Evolutionary conservation across 2,888 invertebrate species (phyloP).

Genomic region (Odontocolon sp.): DNA sequence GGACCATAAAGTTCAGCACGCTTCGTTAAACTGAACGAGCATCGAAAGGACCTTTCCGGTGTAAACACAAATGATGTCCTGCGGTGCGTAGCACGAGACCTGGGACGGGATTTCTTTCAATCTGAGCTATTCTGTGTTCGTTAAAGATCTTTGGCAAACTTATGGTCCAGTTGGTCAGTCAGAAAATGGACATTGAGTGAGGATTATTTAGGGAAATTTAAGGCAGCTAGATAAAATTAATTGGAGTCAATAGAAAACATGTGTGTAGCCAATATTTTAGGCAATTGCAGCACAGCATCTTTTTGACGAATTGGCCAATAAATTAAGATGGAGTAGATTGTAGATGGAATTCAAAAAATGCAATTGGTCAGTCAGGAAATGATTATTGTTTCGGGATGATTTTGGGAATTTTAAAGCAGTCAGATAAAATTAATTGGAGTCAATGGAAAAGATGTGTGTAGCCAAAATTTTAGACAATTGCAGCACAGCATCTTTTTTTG

Average conservation of each 20-base stretch:
- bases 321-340: no score
- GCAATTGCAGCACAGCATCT: no score
- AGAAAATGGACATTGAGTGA: no score
- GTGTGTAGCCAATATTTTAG: neutral
- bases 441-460: neutral
- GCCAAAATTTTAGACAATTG: no score
- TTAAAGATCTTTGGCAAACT: constrained; percentile 34
- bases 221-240: neutral
- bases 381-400: no score
- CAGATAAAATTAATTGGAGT: neutral
- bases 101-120: constrained; percentile 28
- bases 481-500: no score
- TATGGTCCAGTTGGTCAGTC: constrained; percentile 55
- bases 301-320: no score
- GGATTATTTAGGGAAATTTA: no score
- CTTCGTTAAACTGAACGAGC: constrained; percentile 68
- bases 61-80: constrained; percentile 74
- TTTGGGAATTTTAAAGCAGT: no score
- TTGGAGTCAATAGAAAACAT: neutral
- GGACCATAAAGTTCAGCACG: constrained; percentile 64
- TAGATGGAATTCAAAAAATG: no score
- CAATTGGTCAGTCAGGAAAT: constrained; percentile 58
- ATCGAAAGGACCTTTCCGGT: constrained; percentile 51
- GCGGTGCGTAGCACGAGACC: constrained; percentile 50
- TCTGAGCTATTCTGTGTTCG: constrained; percentile 56